Evolutionary conservation across 2,888 invertebrate genomes (phyloP), one percentile per base, ranked within the genome.

Genomic region (Mythimna albipuncta): DNA sequence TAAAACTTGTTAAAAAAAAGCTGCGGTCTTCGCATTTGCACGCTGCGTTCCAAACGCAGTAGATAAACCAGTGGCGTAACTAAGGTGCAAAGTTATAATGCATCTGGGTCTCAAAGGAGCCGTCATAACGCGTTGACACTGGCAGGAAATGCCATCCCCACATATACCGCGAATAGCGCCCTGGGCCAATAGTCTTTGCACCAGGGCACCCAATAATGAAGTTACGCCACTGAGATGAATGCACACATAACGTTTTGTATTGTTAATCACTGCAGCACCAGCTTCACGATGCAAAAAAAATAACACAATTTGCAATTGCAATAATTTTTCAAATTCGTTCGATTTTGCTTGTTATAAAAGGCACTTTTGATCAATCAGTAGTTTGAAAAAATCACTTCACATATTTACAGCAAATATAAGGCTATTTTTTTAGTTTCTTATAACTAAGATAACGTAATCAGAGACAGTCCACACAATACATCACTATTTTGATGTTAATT

Each of bases 1-100:
- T 72, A 16, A 67, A 73, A 62, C 38, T 69, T 68, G 85, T 86
- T 86, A 85, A 26, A 16, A 13, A 85, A 13, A 85, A 85, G 87
- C 87, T 67, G 72, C 61, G 32, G 26, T 50, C 7, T 7, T n/a
- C 57, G 73, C 81, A 62, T 47, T 74, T 65, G n/a, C n/a, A 61
- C 52, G 50, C 64, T 67, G 75, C 59, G 55, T 54, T 77, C 58
- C 41, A 21, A 64, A 69, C 64, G 69, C 64, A 35, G 69, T 62
- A 58, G 16, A 35, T 38, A 69, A 61, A 72, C 69, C 59, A 58
- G 58, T 35, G 9, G 58, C 35, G 35, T 10, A 58, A 58, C 5
- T 6, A 1, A 32, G 16, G 16, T 16, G 32, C 19, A 35, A 35
- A 58, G 32, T 16, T 57, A 2, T 16, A 35, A 4, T 35, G 32